Conservation (phyloP, 1,140 invertebrate species). For the Mercenaria mercenaria region DNA sequence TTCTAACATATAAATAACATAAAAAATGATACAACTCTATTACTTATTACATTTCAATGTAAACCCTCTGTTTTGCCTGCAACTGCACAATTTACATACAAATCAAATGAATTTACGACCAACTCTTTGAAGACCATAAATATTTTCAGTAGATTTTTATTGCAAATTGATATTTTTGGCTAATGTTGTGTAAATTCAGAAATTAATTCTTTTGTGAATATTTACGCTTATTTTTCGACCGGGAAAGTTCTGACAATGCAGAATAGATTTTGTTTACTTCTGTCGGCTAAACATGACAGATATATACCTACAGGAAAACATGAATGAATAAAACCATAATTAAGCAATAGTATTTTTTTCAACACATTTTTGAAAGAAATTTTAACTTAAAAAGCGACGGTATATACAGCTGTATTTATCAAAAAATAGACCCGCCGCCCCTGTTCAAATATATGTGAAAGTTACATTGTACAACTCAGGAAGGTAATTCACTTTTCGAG, state of each 20-base stretch:
- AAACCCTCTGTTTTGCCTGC: too few species aligned
- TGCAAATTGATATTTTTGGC: slow-evolving; percentile 13
- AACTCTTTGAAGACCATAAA: background rate
- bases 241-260: background rate
- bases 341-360: background rate
- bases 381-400: background rate
- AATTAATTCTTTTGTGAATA: slow-evolving; percentile 11
- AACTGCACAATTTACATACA: slow-evolving; percentile 10
- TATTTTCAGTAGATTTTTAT: slow-evolving; percentile 32
- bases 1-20: too few species aligned
- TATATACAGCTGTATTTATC: background rate
- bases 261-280: background rate
- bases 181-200: slow-evolving; percentile 10
- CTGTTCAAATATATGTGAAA: background rate
- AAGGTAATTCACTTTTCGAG: background rate
- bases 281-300: background rate
- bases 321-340: background rate
- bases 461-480: background rate
- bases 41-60: too few species aligned
- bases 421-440: background rate
- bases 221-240: background rate
- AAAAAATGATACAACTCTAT: too few species aligned
- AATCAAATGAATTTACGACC: slow-evolving; percentile 14
- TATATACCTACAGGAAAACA: background rate
- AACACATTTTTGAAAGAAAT: background rate